Evolutionary conservation across 2,797 vertebrate genomes (phyloP).

Genomic region (Pangasius djambal): DNA sequence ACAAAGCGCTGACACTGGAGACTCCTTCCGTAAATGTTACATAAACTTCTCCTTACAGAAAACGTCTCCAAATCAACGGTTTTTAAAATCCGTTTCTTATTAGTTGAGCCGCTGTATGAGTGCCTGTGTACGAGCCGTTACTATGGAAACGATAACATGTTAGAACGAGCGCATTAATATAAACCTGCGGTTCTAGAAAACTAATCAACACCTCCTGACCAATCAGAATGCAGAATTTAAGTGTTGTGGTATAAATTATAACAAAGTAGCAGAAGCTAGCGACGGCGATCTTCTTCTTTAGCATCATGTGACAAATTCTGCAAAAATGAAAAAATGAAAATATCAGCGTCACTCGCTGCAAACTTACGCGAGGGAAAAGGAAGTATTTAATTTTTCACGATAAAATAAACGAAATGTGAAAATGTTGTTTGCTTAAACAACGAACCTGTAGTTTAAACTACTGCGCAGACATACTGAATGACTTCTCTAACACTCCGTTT

Average conservation of each 20-base stretch:
- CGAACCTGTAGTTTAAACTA: not conserved
- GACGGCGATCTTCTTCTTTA: not conserved
- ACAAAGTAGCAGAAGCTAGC: not conserved
- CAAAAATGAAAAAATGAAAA: not conserved
- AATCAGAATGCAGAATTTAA: not conserved
- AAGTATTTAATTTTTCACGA: not conserved
- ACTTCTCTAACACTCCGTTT: not conserved
- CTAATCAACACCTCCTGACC: not conserved
- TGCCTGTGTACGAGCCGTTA: not conserved
- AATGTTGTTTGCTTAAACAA: not conserved
- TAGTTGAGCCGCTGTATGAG: too few relatives aligned
- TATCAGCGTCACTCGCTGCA: not conserved
- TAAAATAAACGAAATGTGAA: not conserved
- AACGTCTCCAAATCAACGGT: not conserved
- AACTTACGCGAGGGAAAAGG: not conserved
- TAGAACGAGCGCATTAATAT: not conserved
- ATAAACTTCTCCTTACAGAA: not conserved
- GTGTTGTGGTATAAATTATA: not conserved
- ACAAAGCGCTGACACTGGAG: not conserved
- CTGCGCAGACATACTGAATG: too few relatives aligned
- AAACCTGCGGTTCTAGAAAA: not conserved
- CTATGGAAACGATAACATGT: too few relatives aligned
- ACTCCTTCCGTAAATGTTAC: not conserved
- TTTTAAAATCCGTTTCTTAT: not conserved
- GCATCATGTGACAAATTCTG: not conserved